Percentiles rank a stretch among this genome's conserved stretches.
phyloP scores from a whole-genome alignment of 2,113 vertebrate genomes.

The Pluvianellus socialis region DNA sequence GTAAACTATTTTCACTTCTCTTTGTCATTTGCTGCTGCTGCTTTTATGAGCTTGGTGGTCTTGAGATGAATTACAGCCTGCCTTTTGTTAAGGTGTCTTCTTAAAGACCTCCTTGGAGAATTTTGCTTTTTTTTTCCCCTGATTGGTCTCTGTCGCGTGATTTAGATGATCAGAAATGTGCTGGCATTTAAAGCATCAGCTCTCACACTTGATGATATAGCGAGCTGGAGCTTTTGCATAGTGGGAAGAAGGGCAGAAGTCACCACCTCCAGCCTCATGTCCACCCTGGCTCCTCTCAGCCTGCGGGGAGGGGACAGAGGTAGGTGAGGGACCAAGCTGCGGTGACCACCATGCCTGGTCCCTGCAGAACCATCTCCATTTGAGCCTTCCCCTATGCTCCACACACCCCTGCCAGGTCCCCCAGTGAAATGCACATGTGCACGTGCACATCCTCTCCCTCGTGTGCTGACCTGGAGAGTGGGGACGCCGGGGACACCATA shows the following conservation, averaged over 20 bases:
- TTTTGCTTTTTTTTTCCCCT: neutral
- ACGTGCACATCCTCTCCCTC: neutral
- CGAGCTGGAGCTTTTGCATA: rapidly evolving
- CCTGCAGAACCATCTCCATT: neutral
- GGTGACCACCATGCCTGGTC: neutral
- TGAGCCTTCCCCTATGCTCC: neutral
- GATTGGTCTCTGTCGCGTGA: rapidly evolving
- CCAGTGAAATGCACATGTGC: neutral
- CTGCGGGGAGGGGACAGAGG: neutral
- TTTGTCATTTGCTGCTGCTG: neutral
- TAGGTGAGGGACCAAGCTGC: neutral
- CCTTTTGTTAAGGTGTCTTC: neutral
- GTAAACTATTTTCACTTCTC: neutral
- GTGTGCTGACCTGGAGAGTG: neutral
- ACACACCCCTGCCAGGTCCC: rapidly evolving
- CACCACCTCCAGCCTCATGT: neutral
- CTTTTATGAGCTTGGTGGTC: neutral
- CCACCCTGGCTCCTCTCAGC: neutral
- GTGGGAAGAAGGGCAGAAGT: neutral
- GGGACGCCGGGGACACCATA: neutral
- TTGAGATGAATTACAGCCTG: neutral
- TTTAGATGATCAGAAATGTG: neutral
- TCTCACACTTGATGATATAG: neutral
- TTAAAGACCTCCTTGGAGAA: neutral
- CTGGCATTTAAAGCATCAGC: neutral